A percentile compares a stretch with the other conserved stretches of the same genome.
These are phyloP conservation scores for Ceuthmochares aereus DNA, from an alignment of 2,113 vertebrate genomes.

Conservation along the genomic window DNA sequence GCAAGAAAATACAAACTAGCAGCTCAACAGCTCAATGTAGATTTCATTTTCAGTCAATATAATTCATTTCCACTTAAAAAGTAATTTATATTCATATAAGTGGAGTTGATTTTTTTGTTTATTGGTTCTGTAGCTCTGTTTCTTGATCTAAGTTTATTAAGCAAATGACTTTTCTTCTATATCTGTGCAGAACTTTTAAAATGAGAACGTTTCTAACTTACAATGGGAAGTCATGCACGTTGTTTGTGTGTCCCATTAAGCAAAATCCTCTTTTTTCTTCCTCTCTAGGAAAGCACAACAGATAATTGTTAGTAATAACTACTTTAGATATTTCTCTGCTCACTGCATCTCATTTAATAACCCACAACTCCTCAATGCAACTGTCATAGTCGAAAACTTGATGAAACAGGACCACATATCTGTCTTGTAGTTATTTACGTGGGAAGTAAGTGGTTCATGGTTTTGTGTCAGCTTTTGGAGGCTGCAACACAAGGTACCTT, in stretches of 20 bases:
- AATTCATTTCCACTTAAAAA: constrained; percentile 25
- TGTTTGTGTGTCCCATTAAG: neutral
- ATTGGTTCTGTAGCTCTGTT: neutral
- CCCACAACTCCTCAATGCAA: neutral
- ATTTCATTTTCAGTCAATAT: neutral
- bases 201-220: neutral
- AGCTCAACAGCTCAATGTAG: neutral
- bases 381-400: neutral
- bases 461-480: neutral
- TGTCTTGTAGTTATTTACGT: neutral
- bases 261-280: neutral
- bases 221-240: neutral
- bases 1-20: neutral
- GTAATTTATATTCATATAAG: neutral
- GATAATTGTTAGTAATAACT: neutral
- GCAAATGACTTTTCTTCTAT: neutral
- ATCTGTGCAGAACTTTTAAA: neutral
- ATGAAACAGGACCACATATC: neutral
- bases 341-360: neutral
- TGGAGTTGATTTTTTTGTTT: too few species aligned
- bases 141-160: neutral
- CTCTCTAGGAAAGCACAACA: neutral
- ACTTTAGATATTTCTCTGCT: neutral
- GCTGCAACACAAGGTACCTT: neutral
- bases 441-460: neutral